Evolutionary conservation across 2,888 invertebrate genomes (phyloP), one percentile per base, ranked within the genome.

Genomic region (Myopa tessellatipennis): DNA sequence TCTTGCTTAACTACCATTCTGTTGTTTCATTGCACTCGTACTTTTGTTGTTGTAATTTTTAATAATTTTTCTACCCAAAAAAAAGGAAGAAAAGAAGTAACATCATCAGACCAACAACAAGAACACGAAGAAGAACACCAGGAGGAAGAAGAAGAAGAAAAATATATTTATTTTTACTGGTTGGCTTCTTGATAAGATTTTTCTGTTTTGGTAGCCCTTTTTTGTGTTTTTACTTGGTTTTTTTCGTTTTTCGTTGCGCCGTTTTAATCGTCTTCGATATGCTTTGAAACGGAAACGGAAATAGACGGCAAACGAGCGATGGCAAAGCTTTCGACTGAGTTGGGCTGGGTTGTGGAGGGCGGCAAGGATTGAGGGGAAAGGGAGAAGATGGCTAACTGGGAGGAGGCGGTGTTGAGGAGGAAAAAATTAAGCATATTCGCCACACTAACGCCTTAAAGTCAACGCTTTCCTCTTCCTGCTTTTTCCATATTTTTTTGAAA

Each of bases 211-310:
- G 4, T 60, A 67, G n/a, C 34, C 58, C 12, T 52, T 67, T 68
- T 68, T 26, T 45, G 50, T 55, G 6, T 63, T 45, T 50, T 63
- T 45, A 61, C 18, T 61, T 63, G 4, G 14, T 73, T 60, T 71
- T 36, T 38, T 60, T 38, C 60, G 55, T 45, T 68, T 68, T 63
- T 72, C 26, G 45, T 34, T 40, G 67, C 71, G 52, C n/a, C 65
- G 45, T 67, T 76, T 73, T 79, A 79, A 76, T 79, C 79, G 79
- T 74, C 79, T 79, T 79, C 79, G 79, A 79, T 79, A 77, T 74
- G 68, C 74, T 40, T 60, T 45, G 60, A 74, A 71, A 79, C 76
- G 79, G 77, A 79, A 79, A 70, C 79, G 79, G 79, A 79, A 76
- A 76, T 67, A 40, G 60, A 72, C 68, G 50, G 72, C 52, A 65